Percentiles rank a stretch among this genome's conserved stretches.
phyloP scores from a whole-genome alignment of 2,888 invertebrate species.

The Drosophila meridionalis region DNA sequence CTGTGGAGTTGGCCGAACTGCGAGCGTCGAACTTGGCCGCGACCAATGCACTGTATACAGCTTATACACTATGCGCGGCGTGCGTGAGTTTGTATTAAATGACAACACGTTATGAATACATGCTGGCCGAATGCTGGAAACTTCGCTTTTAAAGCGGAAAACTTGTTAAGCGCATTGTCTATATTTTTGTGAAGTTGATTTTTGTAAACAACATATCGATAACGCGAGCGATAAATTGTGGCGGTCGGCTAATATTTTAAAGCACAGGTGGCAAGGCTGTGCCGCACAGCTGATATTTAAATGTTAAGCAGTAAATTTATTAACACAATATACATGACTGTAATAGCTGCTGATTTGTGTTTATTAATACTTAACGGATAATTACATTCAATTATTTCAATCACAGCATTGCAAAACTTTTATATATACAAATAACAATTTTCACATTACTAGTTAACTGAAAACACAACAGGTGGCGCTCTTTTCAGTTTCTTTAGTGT shows the following conservation, averaged over 20 bases:
- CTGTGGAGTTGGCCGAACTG: conserved; percentile 20
- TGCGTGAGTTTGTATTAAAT: conserved; percentile 21
- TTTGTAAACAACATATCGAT: conserved; percentile 42
- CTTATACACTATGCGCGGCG: conserved; percentile 10
- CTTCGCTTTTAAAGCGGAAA: conserved; percentile 30
- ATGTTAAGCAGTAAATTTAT: background rate
- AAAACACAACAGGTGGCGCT: conserved; percentile 25
- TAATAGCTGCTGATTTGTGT: background rate
- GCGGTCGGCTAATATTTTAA: conserved; percentile 1
- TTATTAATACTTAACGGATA: background rate
- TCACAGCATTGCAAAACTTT: too few species aligned
- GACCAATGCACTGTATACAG: conserved; percentile 19
- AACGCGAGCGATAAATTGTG: conserved; percentile 3
- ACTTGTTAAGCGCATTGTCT: conserved; percentile 18
- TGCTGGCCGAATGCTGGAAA: conserved; percentile 31
- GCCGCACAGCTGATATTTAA: background rate
- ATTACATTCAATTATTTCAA: background rate
- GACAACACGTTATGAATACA: conserved; percentile 59
- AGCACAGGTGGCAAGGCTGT: conserved; percentile 30
- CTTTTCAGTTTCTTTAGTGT: background rate
- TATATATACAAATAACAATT: background rate
- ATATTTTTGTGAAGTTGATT: conserved; percentile 14
- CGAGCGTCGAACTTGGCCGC: conserved; percentile 24
- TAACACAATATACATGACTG: background rate
- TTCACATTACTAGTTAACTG: background rate